Conservation (phyloP, 2,113 vertebrate species). For the Delphinapterus leucas region DNA sequence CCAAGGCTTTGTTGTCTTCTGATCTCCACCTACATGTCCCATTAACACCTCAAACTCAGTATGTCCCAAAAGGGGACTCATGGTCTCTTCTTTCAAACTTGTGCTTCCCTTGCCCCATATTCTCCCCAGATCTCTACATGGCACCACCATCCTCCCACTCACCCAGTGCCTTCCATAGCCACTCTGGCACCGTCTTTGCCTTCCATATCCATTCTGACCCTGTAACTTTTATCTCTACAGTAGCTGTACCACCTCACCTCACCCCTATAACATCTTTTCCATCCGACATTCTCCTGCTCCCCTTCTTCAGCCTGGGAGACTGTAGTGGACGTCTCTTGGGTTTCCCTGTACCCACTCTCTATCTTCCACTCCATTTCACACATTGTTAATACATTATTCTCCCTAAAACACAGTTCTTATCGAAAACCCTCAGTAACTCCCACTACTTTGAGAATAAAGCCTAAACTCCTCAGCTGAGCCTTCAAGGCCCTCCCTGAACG, state of each 20-base stretch:
- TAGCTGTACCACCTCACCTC: neutral
- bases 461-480: neutral
- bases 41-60: neutral
- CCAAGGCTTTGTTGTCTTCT: neutral
- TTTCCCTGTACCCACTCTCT: neutral
- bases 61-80: neutral
- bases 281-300: neutral
- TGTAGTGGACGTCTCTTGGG: fast-evolving
- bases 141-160: neutral
- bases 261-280: neutral
- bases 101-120: neutral
- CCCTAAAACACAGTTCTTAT: neutral
- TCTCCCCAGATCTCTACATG: neutral
- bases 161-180: neutral
- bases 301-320: neutral
- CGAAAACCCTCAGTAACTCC: neutral
- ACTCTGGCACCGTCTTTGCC: neutral
- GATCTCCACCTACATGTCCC: neutral
- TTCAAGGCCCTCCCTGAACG: neutral
- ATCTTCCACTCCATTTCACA: neutral
- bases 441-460: neutral
- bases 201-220: neutral
- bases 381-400: neutral
- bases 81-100: neutral
- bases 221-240: neutral